phyloP scores from a whole-genome alignment of 2,113 vertebrate genomes.

The Hipposideros armiger region DNA sequence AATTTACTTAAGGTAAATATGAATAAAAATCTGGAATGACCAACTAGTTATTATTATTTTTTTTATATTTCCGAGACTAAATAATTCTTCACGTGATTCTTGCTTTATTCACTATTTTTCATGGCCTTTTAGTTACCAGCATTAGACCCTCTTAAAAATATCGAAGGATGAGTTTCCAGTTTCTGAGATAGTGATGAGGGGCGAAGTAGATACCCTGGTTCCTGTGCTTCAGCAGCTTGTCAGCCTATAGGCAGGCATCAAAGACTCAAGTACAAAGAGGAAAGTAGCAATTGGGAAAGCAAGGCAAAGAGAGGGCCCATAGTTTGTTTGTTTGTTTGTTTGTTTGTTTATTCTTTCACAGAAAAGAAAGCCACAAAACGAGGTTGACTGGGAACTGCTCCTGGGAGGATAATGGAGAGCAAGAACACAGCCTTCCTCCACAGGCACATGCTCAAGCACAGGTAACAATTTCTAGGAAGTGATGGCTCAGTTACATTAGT shows the following conservation, averaged over 20 bases:
- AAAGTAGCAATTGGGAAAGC: neutral
- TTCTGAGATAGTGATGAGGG: neutral
- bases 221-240: neutral
- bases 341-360: neutral
- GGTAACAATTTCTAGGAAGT: neutral
- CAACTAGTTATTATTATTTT: neutral
- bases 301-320: neutral
- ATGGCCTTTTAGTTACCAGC: neutral
- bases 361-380: neutral
- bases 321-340: neutral
- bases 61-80: neutral
- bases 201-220: neutral
- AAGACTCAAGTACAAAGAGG: neutral
- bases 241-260: neutral
- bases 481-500: neutral
- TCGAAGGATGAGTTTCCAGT: neutral
- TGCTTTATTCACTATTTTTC: neutral
- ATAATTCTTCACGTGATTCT: neutral
- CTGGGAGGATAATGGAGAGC: neutral
- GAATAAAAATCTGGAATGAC: neutral
- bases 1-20: neutral
- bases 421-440: neutral
- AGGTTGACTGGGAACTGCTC: neutral
- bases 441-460: rapidly evolving
- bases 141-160: neutral